Evolutionary conservation across 1,140 invertebrate species (phyloP).

Genomic region (Apis laboriosa): DNA sequence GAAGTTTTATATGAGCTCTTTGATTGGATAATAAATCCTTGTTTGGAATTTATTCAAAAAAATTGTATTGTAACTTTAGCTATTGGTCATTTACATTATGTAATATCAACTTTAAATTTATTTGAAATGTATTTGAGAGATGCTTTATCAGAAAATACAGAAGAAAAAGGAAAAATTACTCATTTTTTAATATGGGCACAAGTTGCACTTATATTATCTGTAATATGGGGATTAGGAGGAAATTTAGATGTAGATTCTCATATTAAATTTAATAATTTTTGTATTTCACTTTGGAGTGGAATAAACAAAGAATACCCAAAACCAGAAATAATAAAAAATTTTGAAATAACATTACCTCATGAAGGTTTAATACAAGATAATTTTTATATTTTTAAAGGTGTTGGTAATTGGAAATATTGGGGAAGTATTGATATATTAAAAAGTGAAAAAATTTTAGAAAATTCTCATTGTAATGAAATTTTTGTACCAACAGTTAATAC

Average conservation of each 20-base stretch:
- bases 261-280: constrained; percentile 83
- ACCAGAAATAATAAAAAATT: constrained; percentile 81
- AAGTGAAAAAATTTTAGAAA: constrained; percentile 68
- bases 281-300: constrained; percentile 75
- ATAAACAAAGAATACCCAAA: constrained; percentile 78
- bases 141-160: constrained; percentile 66
- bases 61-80: constrained; percentile 79
- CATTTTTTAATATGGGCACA: constrained; percentile 80
- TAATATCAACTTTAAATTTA: constrained; percentile 81
- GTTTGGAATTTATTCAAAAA: constrained; percentile 77
- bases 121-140: constrained; percentile 82
- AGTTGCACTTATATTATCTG: constrained; percentile 83
- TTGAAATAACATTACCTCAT: constrained; percentile 82
- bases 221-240: constrained; percentile 84
- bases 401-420: constrained; percentile 82
- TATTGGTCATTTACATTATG: constrained; percentile 79
- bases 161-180: constrained; percentile 68
- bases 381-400: constrained; percentile 81
- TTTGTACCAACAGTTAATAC: constrained; percentile 86
- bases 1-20: constrained; percentile 76
- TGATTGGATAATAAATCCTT: constrained; percentile 82
- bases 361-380: constrained; percentile 84
- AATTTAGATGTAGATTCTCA: constrained; percentile 81
- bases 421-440: constrained; percentile 77
- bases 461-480: constrained; percentile 70